Evolutionary conservation across 2,888 invertebrate species (phyloP).

Genomic region (Ferdinandea cuprea): DNA sequence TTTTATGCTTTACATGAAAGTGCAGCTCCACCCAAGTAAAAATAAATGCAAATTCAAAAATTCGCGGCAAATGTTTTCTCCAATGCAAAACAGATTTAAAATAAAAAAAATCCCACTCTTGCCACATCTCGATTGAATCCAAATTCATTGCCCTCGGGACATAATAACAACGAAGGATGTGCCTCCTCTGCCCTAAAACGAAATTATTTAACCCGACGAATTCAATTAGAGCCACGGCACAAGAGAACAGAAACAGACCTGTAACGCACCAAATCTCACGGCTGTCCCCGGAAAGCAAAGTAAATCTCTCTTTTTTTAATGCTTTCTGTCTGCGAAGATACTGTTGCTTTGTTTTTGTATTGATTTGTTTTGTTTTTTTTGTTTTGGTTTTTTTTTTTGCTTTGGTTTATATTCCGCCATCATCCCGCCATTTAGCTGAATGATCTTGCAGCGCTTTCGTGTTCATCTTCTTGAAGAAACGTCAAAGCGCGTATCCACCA

Average conservation of each 20-base stretch:
- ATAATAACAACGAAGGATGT: constrained; percentile 60
- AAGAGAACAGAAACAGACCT: constrained; percentile 31
- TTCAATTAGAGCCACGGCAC: constrained; percentile 82
- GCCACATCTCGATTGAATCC: too few relatives aligned
- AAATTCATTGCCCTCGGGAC: constrained; percentile 41
- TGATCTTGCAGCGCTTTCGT: constrained; percentile 64
- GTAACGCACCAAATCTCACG: constrained; percentile 40
- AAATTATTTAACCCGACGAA: constrained; percentile 83
- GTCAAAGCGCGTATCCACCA: constrained; percentile 57
- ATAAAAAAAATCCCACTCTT: constrained; percentile 21
- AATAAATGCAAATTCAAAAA: too few relatives aligned
- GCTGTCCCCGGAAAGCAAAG: constrained; percentile 24
- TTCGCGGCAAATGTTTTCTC: constrained; percentile 1
- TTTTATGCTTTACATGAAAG: too few relatives aligned
- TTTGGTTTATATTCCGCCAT: not conserved
- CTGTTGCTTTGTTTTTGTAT: constrained; percentile 11
- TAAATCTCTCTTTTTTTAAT: constrained; percentile 35
- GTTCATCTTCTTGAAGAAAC: constrained; percentile 79
- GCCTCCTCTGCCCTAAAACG: constrained; percentile 79
- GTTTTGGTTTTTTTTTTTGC: constrained; percentile 1
- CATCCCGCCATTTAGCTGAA: constrained; percentile 16
- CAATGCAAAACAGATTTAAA: constrained; percentile 16
- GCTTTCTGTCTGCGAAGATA: constrained; percentile 8
- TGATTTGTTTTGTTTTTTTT: not conserved
- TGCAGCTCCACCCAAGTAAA: too few relatives aligned